phyloP scores from a whole-genome alignment of 2,113 vertebrate species.

The Sigmodon hispidus region DNA sequence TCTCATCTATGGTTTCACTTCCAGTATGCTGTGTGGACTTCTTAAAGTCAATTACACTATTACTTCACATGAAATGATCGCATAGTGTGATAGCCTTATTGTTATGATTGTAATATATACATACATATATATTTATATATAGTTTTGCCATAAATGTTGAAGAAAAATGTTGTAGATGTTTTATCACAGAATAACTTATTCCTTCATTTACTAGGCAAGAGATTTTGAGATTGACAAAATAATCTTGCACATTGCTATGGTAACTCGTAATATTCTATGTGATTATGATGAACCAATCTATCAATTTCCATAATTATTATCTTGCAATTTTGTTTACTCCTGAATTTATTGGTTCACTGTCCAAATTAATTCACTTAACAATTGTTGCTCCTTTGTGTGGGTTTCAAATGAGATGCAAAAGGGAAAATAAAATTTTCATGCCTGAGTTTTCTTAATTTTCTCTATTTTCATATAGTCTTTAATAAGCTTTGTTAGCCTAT shows the following conservation, averaged over 20 bases:
- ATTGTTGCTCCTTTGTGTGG: slow-evolving; percentile 10
- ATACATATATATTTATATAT: slow-evolving; percentile 54
- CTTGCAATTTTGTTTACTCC: slow-evolving; percentile 53
- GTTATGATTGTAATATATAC: slow-evolving; percentile 33
- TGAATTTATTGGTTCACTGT: slow-evolving; percentile 25
- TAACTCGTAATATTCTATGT: slow-evolving; percentile 17
- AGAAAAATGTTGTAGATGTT: slow-evolving; percentile 44
- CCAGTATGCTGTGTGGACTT: neutral
- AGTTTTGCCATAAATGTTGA: neutral
- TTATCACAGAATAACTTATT: slow-evolving; percentile 66
- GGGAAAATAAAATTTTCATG: neutral
- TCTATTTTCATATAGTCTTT: neutral
- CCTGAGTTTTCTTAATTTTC: slow-evolving; percentile 33
- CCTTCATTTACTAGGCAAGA: slow-evolving; percentile 49
- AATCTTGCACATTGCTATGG: slow-evolving; percentile 38
- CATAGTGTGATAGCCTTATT: slow-evolving; percentile 35
- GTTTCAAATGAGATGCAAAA: slow-evolving; percentile 25
- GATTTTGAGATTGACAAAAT: slow-evolving; percentile 39
- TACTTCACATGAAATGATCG: slow-evolving; percentile 61
- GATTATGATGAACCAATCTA: slow-evolving; percentile 53
- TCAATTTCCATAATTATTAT: slow-evolving; percentile 34
- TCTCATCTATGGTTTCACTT: neutral
- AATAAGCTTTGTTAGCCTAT: neutral
- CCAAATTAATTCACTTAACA: slow-evolving; percentile 49
- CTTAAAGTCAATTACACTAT: slow-evolving; percentile 45